Percentiles rank a stretch among this genome's conserved stretches.
Conservation (phyloP, 2,888 invertebrate genomes). For the Yponomeuta malinellus region DNA sequence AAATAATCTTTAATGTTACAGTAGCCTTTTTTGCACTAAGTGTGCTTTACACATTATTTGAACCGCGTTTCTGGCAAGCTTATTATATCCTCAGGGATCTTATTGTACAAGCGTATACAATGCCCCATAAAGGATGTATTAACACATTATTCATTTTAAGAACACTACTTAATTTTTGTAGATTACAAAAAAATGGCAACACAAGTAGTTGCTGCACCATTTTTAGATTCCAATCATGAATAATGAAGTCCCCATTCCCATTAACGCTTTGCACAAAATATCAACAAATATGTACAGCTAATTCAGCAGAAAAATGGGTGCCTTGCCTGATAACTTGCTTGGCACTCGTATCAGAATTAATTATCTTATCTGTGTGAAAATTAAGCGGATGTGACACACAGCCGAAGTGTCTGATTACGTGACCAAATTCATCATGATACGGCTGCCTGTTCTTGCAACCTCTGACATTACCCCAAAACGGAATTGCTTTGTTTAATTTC, state of each 20-base stretch:
- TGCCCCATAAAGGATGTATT: too few relatives aligned
- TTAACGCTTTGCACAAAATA: background rate
- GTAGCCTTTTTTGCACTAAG: too few relatives aligned
- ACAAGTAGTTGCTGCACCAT: too few relatives aligned
- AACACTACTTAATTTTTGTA: background rate
- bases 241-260: background rate
- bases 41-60: too few relatives aligned
- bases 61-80: too few relatives aligned
- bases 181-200: too few relatives aligned
- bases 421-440: slow-evolving; percentile 55
- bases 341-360: slow-evolving; percentile 37
- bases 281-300: background rate
- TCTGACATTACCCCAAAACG: slow-evolving; percentile 1
- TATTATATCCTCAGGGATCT: too few relatives aligned
- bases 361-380: slow-evolving; percentile 63
- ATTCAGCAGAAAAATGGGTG: slow-evolving; percentile 1
- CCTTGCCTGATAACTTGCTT: slow-evolving; percentile 17
- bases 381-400: slow-evolving; percentile 51
- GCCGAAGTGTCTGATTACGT: slow-evolving; percentile 47
- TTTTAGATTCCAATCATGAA: too few relatives aligned
- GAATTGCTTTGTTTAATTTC: slow-evolving; percentile 10
- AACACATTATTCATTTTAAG: background rate
- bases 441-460: slow-evolving; percentile 5
- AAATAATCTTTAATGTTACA: too few relatives aligned
- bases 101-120: too few relatives aligned